Conservation (phyloP, 2,113 vertebrate species). For the Paramormyrops kingsleyae region DNA sequence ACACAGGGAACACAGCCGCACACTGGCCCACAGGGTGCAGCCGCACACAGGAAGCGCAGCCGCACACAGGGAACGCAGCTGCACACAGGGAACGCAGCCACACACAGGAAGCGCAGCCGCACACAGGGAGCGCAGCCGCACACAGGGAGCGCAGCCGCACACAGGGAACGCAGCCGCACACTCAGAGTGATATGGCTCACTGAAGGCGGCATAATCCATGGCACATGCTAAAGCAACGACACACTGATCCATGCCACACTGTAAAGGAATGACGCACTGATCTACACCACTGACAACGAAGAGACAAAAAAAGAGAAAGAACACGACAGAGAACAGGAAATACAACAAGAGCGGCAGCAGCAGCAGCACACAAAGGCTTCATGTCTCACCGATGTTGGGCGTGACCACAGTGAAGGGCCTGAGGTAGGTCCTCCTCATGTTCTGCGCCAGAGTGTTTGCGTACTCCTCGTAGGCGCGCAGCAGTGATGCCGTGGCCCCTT, state of each 20-base stretch:
- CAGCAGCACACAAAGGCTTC: not conserved
- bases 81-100: not conserved
- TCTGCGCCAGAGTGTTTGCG: conserved; percentile 80
- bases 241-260: too few relatives aligned
- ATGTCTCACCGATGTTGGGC: conserved; percentile 76
- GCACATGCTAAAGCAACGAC: too few relatives aligned
- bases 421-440: conserved; percentile 95
- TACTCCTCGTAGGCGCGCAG: conserved; percentile 84
- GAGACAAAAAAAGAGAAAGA: not conserved
- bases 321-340: not conserved
- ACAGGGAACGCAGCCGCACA: not conserved
- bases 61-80: not conserved
- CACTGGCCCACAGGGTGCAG: too few relatives aligned
- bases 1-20: too few relatives aligned
- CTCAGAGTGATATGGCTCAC: not conserved
- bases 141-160: not conserved
- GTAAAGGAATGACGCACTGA: not conserved
- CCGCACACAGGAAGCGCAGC: not conserved
- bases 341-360: not conserved
- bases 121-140: too few relatives aligned
- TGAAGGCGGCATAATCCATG: too few relatives aligned
- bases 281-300: not conserved
- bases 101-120: too few relatives aligned
- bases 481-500: conserved; percentile 79
- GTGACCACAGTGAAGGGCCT: conserved; percentile 93